These are phyloP conservation scores for Pseudomugil tenellus DNA, from an alignment of 2,797 vertebrate genomes.

Conservation along the genomic window DNA sequence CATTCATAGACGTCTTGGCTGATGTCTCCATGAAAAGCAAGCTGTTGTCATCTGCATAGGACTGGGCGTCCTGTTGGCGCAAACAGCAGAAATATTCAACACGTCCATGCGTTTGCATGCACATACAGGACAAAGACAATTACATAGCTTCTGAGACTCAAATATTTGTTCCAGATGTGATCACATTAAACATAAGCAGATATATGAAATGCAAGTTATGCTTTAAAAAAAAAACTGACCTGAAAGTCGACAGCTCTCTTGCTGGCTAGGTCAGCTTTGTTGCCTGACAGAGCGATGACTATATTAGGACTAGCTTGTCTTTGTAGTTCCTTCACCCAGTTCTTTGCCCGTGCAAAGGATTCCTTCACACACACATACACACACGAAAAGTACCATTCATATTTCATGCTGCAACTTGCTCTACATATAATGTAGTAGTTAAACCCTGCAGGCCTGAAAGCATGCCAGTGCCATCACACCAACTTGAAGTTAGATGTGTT, in stretches of 20 bases:
- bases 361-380: slow-evolving; percentile 80
- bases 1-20: slow-evolving; percentile 99
- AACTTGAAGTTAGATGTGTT: background rate
- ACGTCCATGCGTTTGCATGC: background rate
- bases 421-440: background rate
- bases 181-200: slow-evolving; percentile 1
- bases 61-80: slow-evolving; percentile 91
- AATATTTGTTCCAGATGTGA: background rate
- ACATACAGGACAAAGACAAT: slow-evolving; percentile 5
- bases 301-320: slow-evolving; percentile 99
- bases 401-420: slow-evolving; percentile 10
- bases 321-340: slow-evolving; percentile 99
- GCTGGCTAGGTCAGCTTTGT: slow-evolving; percentile 97
- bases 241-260: slow-evolving; percentile 98
- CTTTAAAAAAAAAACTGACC: slow-evolving; percentile 76
- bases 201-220: background rate
- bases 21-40: slow-evolving; percentile 99
- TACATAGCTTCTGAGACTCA: background rate
- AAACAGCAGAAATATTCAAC: slow-evolving; percentile 9
- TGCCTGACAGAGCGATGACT: slow-evolving; percentile 98
- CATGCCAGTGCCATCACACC: background rate
- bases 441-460: background rate
- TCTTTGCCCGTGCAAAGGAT: slow-evolving; percentile 97
- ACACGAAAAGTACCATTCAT: slow-evolving; percentile 31
- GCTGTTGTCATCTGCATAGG: slow-evolving; percentile 98